Percentiles rank a stretch among this genome's conserved stretches.
phyloP scores from a whole-genome alignment of 1,140 invertebrate genomes.

The Aricia agestis region DNA sequence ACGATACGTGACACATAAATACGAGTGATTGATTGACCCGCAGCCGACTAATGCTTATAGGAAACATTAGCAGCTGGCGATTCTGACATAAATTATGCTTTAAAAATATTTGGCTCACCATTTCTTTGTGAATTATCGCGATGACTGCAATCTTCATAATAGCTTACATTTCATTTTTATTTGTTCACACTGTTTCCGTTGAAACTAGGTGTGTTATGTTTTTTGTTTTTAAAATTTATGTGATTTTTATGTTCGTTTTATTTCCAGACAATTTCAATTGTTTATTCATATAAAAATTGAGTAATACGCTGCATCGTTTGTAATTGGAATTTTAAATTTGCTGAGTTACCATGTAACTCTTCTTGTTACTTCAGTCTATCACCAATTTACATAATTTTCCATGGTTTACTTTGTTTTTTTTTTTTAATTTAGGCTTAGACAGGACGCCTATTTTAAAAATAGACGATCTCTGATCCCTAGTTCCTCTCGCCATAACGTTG shows the following conservation, averaged over 20 bases:
- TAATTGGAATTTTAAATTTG: too few species aligned
- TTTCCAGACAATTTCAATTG: too few species aligned
- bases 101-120: slow-evolving; percentile 14
- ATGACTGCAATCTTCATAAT: slow-evolving; percentile 3
- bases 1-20: slow-evolving; percentile 68
- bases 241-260: background rate
- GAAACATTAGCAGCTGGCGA: slow-evolving; percentile 68
- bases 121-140: background rate
- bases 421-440: background rate
- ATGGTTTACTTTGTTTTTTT: background rate
- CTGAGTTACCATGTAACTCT: too few species aligned
- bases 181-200: background rate
- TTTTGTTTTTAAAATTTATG: background rate
- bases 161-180: background rate
- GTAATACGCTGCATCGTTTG: too few species aligned
- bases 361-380: too few species aligned
- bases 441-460: background rate
- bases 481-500: background rate
- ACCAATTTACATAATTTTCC: too few species aligned
- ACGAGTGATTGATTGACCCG: slow-evolving; percentile 69
- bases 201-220: background rate
- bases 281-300: too few species aligned
- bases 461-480: background rate
- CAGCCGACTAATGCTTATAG: slow-evolving; percentile 64
- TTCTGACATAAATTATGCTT: slow-evolving; percentile 42